phyloP scores from a whole-genome alignment of 2,797 vertebrate species.

The Gadopsis bispinosus region DNA sequence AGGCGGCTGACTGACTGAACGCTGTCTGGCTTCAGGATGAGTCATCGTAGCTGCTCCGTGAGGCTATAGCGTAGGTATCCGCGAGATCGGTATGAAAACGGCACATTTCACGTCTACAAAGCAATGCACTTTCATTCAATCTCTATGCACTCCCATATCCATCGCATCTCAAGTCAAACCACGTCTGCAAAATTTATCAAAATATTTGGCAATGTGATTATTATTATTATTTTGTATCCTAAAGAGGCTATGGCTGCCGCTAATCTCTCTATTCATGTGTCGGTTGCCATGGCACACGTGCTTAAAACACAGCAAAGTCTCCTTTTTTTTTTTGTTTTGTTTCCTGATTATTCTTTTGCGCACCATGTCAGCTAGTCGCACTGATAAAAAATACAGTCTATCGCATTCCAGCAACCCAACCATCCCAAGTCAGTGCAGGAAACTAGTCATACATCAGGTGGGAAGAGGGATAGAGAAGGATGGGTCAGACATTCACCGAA shows the following conservation, averaged over 20 bases:
- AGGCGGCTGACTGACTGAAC: constrained; percentile 82
- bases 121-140: constrained; percentile 17
- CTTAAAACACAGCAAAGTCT: constrained; percentile 31
- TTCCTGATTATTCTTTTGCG: constrained; percentile 18
- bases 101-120: constrained; percentile 44
- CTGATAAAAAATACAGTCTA: constrained; percentile 34
- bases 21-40: constrained; percentile 77
- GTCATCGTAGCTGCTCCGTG: constrained; percentile 78
- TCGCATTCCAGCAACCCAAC: constrained; percentile 40
- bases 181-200: constrained; percentile 54
- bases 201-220: constrained; percentile 60
- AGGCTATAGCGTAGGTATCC: constrained; percentile 45
- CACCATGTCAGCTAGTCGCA: constrained; percentile 24
- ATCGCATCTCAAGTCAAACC: constrained; percentile 28
- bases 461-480: constrained; percentile 14
- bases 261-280: background rate
- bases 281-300: constrained; percentile 6
- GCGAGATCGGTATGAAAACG: constrained; percentile 40
- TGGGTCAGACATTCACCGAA: constrained; percentile 31
- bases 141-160: background rate
- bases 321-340: constrained; percentile 6
- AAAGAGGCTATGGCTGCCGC: constrained; percentile 1
- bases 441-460: constrained; percentile 27
- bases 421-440: constrained; percentile 42
- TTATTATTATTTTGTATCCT: background rate